phyloP scores from a whole-genome alignment of 2,113 vertebrate genomes.

The Clarias magur region DNA sequence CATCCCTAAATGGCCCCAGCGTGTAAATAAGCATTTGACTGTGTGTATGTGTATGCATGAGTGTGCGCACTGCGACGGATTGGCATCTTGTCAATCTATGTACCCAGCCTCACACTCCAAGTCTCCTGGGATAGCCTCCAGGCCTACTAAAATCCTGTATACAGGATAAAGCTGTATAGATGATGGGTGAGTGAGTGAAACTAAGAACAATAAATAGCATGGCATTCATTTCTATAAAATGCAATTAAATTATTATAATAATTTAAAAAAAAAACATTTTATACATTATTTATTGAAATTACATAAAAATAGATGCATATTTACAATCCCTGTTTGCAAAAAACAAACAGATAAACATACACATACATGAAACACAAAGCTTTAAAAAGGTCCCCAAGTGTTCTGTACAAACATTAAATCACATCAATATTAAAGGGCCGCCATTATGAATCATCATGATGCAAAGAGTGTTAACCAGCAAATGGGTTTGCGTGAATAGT shows the following conservation, averaged over 20 bases:
- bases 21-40: too few relatives aligned
- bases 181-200: too few relatives aligned
- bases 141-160: too few relatives aligned
- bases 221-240: background rate
- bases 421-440: background rate
- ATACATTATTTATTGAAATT: background rate
- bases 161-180: too few relatives aligned
- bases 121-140: too few relatives aligned
- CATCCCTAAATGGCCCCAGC: too few relatives aligned
- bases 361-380: background rate
- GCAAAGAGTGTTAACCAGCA: conserved; percentile 73
- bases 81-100: too few relatives aligned
- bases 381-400: background rate
- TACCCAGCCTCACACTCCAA: too few relatives aligned
- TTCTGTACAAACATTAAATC: conserved; percentile 17
- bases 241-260: background rate
- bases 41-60: too few relatives aligned
- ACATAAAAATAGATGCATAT: background rate
- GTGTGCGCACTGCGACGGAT: too few relatives aligned
- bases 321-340: background rate
- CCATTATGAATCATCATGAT: background rate
- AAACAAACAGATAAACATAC: background rate
- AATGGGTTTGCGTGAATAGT: conserved; percentile 96
- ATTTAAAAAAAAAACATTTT: background rate
- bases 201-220: background rate